Evolutionary conservation across 1,140 invertebrate genomes (phyloP).

Genomic region (Sinella curviseta): DNA sequence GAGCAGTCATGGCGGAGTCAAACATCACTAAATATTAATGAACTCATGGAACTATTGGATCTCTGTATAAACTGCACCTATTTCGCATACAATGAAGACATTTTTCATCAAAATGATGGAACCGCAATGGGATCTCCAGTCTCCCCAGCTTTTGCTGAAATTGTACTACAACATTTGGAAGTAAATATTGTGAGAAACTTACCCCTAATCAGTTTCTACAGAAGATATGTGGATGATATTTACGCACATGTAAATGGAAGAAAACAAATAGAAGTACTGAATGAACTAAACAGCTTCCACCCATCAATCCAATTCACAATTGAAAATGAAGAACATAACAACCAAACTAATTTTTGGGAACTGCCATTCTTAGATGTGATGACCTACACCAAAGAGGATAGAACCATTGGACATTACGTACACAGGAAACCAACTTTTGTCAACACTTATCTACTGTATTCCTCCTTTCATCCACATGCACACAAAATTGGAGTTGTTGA

Average conservation of each 20-base stretch:
- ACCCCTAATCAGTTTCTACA: neutral
- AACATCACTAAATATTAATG: neutral
- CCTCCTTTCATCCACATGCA: too few species aligned
- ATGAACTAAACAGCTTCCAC: neutral
- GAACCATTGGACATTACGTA: too few species aligned
- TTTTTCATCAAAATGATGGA: neutral
- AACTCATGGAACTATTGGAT: too few species aligned
- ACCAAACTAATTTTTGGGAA: too few species aligned
- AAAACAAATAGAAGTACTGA: neutral
- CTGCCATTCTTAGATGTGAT: too few species aligned
- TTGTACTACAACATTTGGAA: neutral
- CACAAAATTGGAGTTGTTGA: too few species aligned
- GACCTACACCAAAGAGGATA: too few species aligned
- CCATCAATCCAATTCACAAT: neutral
- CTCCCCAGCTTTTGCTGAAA: too few species aligned
- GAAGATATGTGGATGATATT: neutral
- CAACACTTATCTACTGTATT: too few species aligned
- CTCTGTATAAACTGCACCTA: too few species aligned
- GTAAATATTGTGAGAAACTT: neutral
- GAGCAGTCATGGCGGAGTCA: neutral
- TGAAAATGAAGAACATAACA: neutral
- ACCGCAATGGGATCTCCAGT: too few species aligned
- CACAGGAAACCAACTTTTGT: too few species aligned
- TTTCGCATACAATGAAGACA: neutral
- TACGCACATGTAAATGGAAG: neutral